Evolutionary conservation across 2,888 invertebrate genomes (phyloP), one percentile per base, ranked within the genome.

Genomic region (Eutolmus rufibarbis): DNA sequence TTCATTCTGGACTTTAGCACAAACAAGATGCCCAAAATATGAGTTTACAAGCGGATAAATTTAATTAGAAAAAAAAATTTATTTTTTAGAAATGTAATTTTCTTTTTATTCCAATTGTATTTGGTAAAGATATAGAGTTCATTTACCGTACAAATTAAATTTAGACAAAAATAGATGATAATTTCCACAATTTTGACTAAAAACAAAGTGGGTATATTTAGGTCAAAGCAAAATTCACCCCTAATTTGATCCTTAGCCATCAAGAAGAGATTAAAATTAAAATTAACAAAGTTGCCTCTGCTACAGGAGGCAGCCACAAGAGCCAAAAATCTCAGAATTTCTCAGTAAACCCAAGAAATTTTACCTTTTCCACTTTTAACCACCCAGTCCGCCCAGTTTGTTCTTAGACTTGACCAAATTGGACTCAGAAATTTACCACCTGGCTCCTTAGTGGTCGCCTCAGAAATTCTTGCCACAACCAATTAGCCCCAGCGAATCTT

Each of bases 381-480:
- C 28, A 23, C 23, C 28, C 28, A 28, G 12, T 4, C 8, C 19
- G 19, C 2, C 57, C 57, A 28, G 66, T 12, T 66, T 23, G 8
- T 66, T 28, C 66, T 66, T 28, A 66, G 66, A 66, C 23, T 28
- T 23, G 66, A 28, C 28, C 51, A 79, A 79, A 46, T 79, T 51
- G 79, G 23, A 28, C 16, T 51, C 79, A 79, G 51, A 79, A 79
- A 51, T 34, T 40, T 51, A 79, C 79, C 79, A 79, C 79, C 51
- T 79, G 66, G 51, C 5, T 43, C 51, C 51, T 31, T 51, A 51
- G 16, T 14, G 46, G 46, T 51, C 40, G 14, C 4, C 14, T 19
- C 28, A 51, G 28, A 79, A 79, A 51, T 28, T 16, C 43, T 79
- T 51, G 23, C 79, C 51, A 28, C 79, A 79, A 46, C 28, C 51